Evolutionary conservation across 2,888 invertebrate genomes (phyloP), one percentile per base, ranked within the genome.

Genomic region (Lithophane leautieri): DNA sequence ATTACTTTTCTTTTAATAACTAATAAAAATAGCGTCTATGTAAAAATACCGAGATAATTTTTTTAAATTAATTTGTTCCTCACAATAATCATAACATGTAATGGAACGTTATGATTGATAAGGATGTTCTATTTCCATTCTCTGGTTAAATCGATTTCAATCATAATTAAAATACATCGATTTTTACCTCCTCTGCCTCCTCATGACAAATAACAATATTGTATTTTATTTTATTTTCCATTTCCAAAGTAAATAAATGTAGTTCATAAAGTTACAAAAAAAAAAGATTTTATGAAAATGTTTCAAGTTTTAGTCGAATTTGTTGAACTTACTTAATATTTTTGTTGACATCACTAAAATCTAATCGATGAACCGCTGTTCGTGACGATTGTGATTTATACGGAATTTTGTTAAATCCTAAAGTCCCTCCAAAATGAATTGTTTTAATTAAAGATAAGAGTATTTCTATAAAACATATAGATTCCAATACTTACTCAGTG

Each of bases 341-440:
- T 28, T 60, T 47, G 16, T 50, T 6, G 4, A 66, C 86, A 76
- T 61, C 80, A 86, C 82, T 79, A 84, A 11, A 65, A 47, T 40
- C 40, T 52, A 86, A 87, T 86, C 84, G 79, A 86, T 87, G 79
- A 78, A 79, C 74, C 81, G 76, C 86, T 86, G 72, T 77, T 70
- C 69, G 68, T 86, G 83, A 81, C 81, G 80, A 86, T 79, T 78
- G 69, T 79, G 65, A 76, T 84, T 78, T 50, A 68, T 14, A 63
- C 42, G 52, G 42, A 74, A 77, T 75, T 68, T 76, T 78, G 66
- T 62, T 68, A 52, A 54, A 69, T 25, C 25, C 0, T 50, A 60
- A 44, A 79, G 85, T 70, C 76, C 80, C 74, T 83, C 73, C 52
- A 70, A 79, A 68, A 76, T 80, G 28, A 77, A 74, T 54, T 63